Evolutionary conservation across 2,888 invertebrate species (phyloP), one percentile per base, ranked within the genome.

Genomic region (Agrochola circellaris): DNA sequence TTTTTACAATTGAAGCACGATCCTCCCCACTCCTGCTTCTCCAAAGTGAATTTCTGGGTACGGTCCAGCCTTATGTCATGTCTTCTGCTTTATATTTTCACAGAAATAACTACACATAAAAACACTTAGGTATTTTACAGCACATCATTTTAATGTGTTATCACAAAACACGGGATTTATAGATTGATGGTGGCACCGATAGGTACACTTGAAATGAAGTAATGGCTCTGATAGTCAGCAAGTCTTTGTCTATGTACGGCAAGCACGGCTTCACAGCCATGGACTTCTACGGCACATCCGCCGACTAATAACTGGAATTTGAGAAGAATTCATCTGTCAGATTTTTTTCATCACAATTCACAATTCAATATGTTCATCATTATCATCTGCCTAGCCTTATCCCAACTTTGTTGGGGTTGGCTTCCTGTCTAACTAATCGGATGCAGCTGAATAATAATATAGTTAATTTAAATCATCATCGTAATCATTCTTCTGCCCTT

Each of bases 291-390:
- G 0, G 92, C 77, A 7, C 90, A 88, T 1, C 93, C 95, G 67
- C 94, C 93, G 7, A 94, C 90, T 62, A 93, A 84, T n/a, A 95
- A 73, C 95, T 95, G 89, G 75, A 89, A 82, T 54, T 60, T 60
- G 20, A 58, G 48, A 77, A 20, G 6, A 42, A 23, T 8, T 42
- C 30, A 34, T 30, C 6, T 42, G 7, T 70, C 1, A 66, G 70
- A 17, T 6, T 6, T 6, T 17, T 6, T 48, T 17, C 23, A 17
- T 23, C 30, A 34, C 17, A 54, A 34, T 7, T 54, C 34, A 34
- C n/a, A n/a, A 66, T 45, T 26, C 65, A 45, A 65, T 17, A 38
- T n/a, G 23, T n/a, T 64, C n/a, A 20, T 65, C 20, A 42, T 26
- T 45, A 26, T 20, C 20, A 9, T 38, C 38, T 38, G n/a, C 38